Evolutionary conservation across 2,113 vertebrate genomes (phyloP).

Genomic region (Benitochromis conjunctus): DNA sequence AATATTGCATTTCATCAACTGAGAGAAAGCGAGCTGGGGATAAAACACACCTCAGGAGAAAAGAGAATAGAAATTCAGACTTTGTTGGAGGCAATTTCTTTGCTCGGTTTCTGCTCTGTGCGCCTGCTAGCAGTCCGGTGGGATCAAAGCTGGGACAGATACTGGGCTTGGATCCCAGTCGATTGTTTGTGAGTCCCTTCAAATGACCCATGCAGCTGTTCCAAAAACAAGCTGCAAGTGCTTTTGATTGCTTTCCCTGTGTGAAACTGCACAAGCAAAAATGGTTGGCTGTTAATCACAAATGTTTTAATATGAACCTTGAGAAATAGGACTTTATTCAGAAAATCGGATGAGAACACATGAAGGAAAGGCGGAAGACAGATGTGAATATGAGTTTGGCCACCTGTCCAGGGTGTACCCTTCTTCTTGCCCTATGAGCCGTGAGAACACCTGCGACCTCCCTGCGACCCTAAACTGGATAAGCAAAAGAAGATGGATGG

Average conservation of each 20-base stretch:
- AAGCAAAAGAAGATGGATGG: not conserved
- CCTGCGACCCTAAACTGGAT: not conserved
- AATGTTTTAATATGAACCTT: not conserved
- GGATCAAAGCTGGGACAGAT: not conserved
- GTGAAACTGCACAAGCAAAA: not conserved
- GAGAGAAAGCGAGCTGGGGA: not conserved
- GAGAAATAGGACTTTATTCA: not conserved
- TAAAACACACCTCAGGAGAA: not conserved
- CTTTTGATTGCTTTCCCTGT: not conserved
- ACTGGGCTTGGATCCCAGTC: not conserved
- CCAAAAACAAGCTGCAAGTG: not conserved
- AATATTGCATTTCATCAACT: constrained; percentile 19
- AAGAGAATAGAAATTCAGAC: not conserved
- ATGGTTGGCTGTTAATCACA: not conserved
- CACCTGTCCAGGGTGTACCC: not conserved
- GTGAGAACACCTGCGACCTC: not conserved
- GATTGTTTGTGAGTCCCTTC: not conserved
- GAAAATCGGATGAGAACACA: not conserved
- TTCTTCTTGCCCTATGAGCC: not conserved
- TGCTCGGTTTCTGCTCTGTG: not conserved
- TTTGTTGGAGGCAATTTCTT: not conserved
- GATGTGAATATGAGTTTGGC: not conserved
- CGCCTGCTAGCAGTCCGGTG: not conserved
- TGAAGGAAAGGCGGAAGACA: not conserved
- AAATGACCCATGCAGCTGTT: not conserved